Evolutionary conservation across 2,888 invertebrate species (phyloP).

Genomic region (Cheilosia vulpina): DNA sequence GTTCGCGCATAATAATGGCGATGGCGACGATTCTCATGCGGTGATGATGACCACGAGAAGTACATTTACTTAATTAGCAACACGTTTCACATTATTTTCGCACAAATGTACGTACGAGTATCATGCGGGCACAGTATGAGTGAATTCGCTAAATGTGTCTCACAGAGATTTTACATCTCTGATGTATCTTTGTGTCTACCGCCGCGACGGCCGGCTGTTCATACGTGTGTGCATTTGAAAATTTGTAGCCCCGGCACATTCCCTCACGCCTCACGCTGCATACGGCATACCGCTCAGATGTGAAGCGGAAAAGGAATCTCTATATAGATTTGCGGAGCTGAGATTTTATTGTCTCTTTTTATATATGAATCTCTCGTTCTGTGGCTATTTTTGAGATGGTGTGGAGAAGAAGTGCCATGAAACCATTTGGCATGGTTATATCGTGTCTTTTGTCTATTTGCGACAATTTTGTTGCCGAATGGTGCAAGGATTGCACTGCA

Average conservation of each 20-base stretch:
- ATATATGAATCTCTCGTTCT: conserved; percentile 52
- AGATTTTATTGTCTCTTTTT: conserved; percentile 45
- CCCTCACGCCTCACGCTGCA: conserved; percentile 18
- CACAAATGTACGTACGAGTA: conserved; percentile 46
- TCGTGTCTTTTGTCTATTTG: conserved; percentile 56
- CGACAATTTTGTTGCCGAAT: conserved; percentile 44
- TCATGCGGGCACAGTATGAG: too few species aligned
- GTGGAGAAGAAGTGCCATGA: conserved; percentile 20
- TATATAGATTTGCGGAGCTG: conserved; percentile 10
- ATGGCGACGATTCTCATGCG: conserved; percentile 20
- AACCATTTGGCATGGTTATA: conserved; percentile 65
- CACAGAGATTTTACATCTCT: conserved; percentile 34
- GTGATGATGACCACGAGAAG: conserved; percentile 62
- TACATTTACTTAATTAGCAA: conserved; percentile 72
- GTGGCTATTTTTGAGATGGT: conserved; percentile 6
- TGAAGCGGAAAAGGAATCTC: conserved; percentile 43
- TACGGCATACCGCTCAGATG: conserved; percentile 29
- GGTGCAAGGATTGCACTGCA: conserved; percentile 59
- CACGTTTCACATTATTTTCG: conserved; percentile 63
- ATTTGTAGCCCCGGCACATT: conserved; percentile 14
- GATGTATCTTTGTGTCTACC: conserved; percentile 48
- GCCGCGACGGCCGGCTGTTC: conserved; percentile 41
- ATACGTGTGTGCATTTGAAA: conserved; percentile 35
- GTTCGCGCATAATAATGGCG: conserved; percentile 4
- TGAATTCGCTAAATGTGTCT: conserved; percentile 17